A percentile compares a stretch with the other conserved stretches of the same genome.
Conservation (phyloP, 2,797 vertebrate genomes). For the Crenichthys baileyi region DNA sequence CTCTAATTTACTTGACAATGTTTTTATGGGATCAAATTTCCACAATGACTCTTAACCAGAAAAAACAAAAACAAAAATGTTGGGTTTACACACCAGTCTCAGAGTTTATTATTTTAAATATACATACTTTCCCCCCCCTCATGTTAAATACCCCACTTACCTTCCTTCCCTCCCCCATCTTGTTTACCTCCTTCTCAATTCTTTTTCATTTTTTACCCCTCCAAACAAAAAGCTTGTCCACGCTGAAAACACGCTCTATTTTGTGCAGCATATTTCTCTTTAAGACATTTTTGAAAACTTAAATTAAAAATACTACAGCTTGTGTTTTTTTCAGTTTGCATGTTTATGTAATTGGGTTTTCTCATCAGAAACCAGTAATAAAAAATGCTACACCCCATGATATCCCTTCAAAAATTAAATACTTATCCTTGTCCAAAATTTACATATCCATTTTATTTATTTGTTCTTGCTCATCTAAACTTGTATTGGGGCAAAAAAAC, state of each 20-base stretch:
- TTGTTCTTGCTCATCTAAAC: not conserved
- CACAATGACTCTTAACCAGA: not conserved
- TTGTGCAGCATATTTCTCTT: slow-evolving; percentile 85
- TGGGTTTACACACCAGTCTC: slow-evolving; percentile 71
- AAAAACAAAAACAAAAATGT: slow-evolving; percentile 46
- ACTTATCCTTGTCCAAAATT: not conserved
- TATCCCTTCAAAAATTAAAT: not conserved
- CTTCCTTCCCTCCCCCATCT: slow-evolving; percentile 47
- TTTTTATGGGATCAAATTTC: not conserved
- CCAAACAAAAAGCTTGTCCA: slow-evolving; percentile 68
- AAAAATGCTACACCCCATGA: not conserved
- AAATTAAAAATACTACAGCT: slow-evolving; percentile 82
- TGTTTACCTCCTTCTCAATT: slow-evolving; percentile 25
- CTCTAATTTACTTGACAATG: not conserved
- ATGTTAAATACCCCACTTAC: slow-evolving; percentile 72
- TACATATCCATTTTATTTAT: not conserved
- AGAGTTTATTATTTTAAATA: slow-evolving; percentile 85
- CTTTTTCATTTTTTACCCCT: slow-evolving; percentile 37
- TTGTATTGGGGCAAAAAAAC: not conserved
- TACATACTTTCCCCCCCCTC: slow-evolving; percentile 71
- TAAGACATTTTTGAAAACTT: slow-evolving; percentile 84
- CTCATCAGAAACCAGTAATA: slow-evolving; percentile 4
- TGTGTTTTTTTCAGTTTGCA: slow-evolving; percentile 42
- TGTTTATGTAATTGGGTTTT: not conserved
- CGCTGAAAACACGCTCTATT: slow-evolving; percentile 77